Conservation (phyloP, 2,888 invertebrate genomes). For the Asteroscopus sphinx region DNA sequence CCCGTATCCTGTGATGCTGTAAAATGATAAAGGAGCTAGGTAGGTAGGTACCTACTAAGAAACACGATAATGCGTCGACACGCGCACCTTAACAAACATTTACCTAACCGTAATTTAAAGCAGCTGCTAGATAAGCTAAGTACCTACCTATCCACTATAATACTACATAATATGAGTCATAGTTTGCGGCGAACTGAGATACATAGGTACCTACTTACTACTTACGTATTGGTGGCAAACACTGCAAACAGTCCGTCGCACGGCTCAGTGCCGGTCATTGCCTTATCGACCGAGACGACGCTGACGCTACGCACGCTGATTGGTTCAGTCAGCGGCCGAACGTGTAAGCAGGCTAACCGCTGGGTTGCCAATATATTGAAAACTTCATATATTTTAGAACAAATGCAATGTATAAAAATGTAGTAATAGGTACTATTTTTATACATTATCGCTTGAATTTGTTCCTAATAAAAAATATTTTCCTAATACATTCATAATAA, state of each 20-base stretch:
- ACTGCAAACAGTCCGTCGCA: constrained; percentile 4
- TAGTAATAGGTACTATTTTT: too few species aligned
- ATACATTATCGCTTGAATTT: too few species aligned
- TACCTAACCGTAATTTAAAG: constrained; percentile 48
- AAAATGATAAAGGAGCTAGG: constrained; percentile 20
- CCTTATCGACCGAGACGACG: constrained; percentile 36
- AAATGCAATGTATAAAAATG: too few species aligned
- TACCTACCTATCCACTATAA: constrained; percentile 2
- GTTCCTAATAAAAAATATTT: too few species aligned
- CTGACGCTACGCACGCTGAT: constrained; percentile 42
- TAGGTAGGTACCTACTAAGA: constrained; percentile 21
- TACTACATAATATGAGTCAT: neutral
- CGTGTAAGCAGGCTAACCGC: constrained; percentile 27
- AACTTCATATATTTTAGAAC: constrained; percentile 6
- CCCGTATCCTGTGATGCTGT: constrained; percentile 47
- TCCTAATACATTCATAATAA: too few species aligned
- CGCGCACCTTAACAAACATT: constrained; percentile 53
- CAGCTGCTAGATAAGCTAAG: constrained; percentile 25
- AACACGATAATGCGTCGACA: constrained; percentile 49
- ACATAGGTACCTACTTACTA: neutral
- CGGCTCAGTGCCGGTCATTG: constrained; percentile 31
- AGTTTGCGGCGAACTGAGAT: constrained; percentile 4
- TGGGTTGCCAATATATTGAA: constrained; percentile 30
- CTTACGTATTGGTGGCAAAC: neutral
- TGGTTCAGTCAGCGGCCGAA: constrained; percentile 37